phyloP scores from a whole-genome alignment of 2,888 invertebrate species.

The Plemyria rubiginata region DNA sequence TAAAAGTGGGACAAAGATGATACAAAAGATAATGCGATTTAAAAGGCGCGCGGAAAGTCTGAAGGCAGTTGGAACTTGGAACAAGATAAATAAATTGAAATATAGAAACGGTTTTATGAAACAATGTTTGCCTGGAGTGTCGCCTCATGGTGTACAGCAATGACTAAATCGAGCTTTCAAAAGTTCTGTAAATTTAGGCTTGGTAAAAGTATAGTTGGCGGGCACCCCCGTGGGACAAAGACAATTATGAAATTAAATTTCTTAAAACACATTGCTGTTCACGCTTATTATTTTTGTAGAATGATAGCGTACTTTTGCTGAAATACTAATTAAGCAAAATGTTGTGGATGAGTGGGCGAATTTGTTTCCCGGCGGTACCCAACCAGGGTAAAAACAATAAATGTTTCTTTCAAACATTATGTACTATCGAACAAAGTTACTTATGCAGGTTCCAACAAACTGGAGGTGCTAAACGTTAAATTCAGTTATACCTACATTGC shows the following conservation, averaged over 20 bases:
- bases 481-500: background rate
- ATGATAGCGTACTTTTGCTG: conserved; percentile 21
- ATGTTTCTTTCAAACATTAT: too few relatives aligned
- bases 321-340: conserved; percentile 1
- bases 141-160: conserved; percentile 42
- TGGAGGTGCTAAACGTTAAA: background rate
- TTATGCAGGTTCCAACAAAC: too few relatives aligned
- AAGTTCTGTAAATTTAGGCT: conserved; percentile 36
- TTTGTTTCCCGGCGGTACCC: too few relatives aligned
- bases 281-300: conserved; percentile 21
- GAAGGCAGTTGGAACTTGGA: too few relatives aligned
- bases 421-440: too few relatives aligned
- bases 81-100: background rate
- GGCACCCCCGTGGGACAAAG: conserved; percentile 32
- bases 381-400: too few relatives aligned
- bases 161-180: conserved; percentile 37
- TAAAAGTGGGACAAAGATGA: too few relatives aligned
- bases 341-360: background rate
- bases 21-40: too few relatives aligned
- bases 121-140: conserved; percentile 42
- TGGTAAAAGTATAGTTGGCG: conserved; percentile 28
- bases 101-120: background rate
- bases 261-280: conserved; percentile 33
- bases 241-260: conserved; percentile 49
- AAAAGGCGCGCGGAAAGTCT: too few relatives aligned